Conservation (phyloP, 2,888 invertebrate species). For the Pachydiplax longipennis region DNA sequence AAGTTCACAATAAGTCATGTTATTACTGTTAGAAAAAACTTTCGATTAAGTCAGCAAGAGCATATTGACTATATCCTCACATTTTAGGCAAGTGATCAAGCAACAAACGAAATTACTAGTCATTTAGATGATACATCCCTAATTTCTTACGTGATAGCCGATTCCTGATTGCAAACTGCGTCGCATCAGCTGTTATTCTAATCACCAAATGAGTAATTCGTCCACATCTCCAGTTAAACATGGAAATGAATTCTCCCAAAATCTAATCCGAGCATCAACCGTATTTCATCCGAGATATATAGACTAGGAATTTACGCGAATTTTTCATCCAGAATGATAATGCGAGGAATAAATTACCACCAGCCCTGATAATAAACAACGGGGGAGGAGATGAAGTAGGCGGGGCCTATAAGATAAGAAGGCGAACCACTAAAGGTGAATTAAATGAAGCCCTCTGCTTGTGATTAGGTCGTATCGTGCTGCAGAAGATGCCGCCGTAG, state of each 20-base stretch:
- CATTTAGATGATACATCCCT: too few species aligned
- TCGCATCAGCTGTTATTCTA: too few species aligned
- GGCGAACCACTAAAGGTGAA: background rate
- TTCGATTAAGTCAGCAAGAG: too few species aligned
- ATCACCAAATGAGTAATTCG: background rate
- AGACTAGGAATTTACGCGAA: conserved; percentile 31
- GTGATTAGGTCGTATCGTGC: background rate
- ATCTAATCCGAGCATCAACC: background rate
- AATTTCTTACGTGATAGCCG: too few species aligned
- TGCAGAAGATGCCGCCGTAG: background rate
- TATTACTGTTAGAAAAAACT: too few species aligned
- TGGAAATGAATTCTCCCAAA: background rate
- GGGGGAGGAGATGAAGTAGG: background rate
- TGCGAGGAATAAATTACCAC: conserved; percentile 1
- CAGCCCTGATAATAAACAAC: background rate
- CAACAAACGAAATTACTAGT: too few species aligned
- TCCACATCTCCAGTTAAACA: background rate
- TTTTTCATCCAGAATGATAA: conserved; percentile 16
- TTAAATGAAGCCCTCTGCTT: background rate
- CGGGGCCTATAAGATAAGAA: background rate
- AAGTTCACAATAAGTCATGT: too few species aligned
- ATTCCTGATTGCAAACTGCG: too few species aligned
- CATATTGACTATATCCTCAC: too few species aligned
- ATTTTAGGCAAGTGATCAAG: too few species aligned
- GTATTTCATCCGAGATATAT: background rate